Conservation (phyloP, 2,797 vertebrate species). For the Hippoglossus hippoglossus region DNA sequence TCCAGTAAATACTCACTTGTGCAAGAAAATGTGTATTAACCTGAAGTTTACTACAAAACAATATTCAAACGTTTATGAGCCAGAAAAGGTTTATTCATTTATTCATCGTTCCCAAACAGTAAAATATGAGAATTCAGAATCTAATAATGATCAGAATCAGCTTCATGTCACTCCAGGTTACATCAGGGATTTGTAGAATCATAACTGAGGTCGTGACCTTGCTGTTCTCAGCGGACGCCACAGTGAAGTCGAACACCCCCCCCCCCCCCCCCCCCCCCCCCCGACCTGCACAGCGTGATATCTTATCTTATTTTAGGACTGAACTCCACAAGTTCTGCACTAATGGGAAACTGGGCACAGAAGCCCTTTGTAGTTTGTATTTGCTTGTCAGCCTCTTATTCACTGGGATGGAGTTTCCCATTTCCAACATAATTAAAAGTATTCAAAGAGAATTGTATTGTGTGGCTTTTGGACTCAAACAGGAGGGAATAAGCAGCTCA, state of each 20-base stretch:
- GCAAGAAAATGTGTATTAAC: not conserved
- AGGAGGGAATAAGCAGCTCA: constrained; percentile 16
- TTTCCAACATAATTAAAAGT: constrained; percentile 22
- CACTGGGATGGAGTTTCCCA: constrained; percentile 3
- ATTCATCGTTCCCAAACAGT: not conserved
- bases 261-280: too few species aligned
- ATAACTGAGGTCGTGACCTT: too few species aligned
- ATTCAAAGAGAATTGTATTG: constrained; percentile 28
- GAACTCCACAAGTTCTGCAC: not conserved
- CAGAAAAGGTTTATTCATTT: not conserved
- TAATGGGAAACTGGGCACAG: constrained; percentile 1
- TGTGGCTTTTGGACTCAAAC: constrained; percentile 21
- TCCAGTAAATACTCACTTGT: not conserved
- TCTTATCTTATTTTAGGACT: not conserved
- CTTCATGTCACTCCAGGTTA: too few species aligned
- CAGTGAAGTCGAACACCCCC: too few species aligned
- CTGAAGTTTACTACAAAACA: too few species aligned
- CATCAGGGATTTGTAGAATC: too few species aligned
- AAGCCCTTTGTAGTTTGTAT: not conserved
- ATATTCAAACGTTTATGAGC: too few species aligned
- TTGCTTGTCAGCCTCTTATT: not conserved
- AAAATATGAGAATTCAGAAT: not conserved
- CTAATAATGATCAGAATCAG: not conserved
- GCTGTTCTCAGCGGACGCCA: too few species aligned
- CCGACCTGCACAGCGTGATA: not conserved